Evolutionary conservation across 2,797 vertebrate species (phyloP).

Genomic region (Coreius guichenoti): DNA sequence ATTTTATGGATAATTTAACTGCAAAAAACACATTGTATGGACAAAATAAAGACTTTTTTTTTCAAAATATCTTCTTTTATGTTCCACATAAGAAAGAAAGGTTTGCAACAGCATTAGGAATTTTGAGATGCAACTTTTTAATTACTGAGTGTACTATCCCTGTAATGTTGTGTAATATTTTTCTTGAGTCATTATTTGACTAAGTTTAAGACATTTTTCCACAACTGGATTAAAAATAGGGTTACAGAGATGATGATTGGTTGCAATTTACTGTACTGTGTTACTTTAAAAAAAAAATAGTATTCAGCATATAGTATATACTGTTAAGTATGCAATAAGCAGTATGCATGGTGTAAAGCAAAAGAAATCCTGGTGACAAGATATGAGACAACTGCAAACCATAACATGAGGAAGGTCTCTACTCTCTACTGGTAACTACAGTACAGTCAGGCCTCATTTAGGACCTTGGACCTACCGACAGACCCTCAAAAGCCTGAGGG

Average conservation of each 20-base stretch:
- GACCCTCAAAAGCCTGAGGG: not conserved
- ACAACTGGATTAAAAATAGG: not conserved
- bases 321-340: constrained; percentile 1
- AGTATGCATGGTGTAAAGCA: constrained; percentile 21
- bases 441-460: not conserved
- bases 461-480: not conserved
- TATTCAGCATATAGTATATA: not conserved
- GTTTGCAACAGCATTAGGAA: not conserved
- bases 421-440: not conserved
- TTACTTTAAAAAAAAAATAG: constrained; percentile 7
- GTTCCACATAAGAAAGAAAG: not conserved
- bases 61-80: not conserved
- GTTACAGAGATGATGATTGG: not conserved
- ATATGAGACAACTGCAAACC: constrained; percentile 39
- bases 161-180: constrained; percentile 1
- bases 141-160: not conserved
- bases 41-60: too few relatives aligned
- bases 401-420: constrained; percentile 27
- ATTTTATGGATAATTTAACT: not conserved
- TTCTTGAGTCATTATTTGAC: not conserved
- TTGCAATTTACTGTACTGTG: not conserved
- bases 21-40: not conserved
- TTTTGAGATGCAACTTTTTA: not conserved
- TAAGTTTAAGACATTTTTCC: not conserved
- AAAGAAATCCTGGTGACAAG: constrained; percentile 42